These are phyloP conservation scores for Hippoglossus stenolepis DNA, from an alignment of 2,113 vertebrate genomes.

Conservation along the genomic window DNA sequence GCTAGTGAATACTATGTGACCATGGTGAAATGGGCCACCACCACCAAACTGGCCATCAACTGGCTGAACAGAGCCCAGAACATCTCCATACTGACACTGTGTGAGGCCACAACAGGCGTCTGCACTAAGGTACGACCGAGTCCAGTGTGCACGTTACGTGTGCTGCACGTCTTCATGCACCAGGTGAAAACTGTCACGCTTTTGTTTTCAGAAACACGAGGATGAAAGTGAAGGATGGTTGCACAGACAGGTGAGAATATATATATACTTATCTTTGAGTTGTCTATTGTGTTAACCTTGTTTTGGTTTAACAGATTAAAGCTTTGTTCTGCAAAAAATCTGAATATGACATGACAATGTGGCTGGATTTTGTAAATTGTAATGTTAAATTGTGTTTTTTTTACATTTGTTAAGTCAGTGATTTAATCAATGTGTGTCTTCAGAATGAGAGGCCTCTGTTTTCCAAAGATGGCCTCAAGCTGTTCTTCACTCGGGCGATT, in stretches of 20 bases:
- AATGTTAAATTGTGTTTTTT: background rate
- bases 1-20: constrained; percentile 94
- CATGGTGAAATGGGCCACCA: constrained; percentile 98
- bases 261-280: no score
- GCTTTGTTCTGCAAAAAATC: background rate
- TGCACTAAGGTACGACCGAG: constrained; percentile 89
- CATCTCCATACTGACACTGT: constrained; percentile 94
- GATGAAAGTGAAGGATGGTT: constrained; percentile 96
- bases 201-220: constrained; percentile 90
- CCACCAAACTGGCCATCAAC: constrained; percentile 95
- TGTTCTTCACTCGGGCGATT: constrained; percentile 94
- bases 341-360: background rate
- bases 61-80: constrained; percentile 98
- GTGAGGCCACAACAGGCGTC: constrained; percentile 94
- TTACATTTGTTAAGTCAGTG: no score
- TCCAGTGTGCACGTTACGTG: background rate
- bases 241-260: constrained; percentile 90
- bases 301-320: background rate
- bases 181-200: constrained; percentile 14
- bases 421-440: background rate
- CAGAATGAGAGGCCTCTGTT: constrained; percentile 95
- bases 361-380: background rate
- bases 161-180: background rate
- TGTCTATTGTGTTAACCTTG: no score
- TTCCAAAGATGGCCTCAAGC: constrained; percentile 90